Evolutionary conservation across 2,888 invertebrate species (phyloP).

Genomic region (Amphipyra berbera): DNA sequence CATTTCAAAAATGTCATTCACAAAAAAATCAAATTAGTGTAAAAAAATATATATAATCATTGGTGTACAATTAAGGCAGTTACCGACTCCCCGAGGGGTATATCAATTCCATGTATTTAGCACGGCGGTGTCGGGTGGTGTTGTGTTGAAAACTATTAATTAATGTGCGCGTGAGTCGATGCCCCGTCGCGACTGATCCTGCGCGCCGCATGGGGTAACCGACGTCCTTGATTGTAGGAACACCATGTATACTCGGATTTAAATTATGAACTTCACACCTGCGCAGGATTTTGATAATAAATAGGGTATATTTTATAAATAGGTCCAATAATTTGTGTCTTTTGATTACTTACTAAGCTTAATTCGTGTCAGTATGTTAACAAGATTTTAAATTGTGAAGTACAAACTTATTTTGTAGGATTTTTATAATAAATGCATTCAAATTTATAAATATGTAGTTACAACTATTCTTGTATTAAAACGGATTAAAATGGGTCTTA

Average conservation of each 20-base stretch:
- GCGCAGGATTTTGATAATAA: constrained; percentile 40
- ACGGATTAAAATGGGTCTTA: too few species aligned
- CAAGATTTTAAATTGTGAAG: too few species aligned
- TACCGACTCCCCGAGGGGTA: constrained; percentile 73
- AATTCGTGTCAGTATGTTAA: background rate
- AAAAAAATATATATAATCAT: constrained; percentile 60
- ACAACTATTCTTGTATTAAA: too few species aligned
- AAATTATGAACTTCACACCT: constrained; percentile 57
- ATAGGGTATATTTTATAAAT: constrained; percentile 29
- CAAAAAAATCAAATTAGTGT: constrained; percentile 51
- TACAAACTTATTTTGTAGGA: too few species aligned
- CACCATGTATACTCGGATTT: constrained; percentile 49
- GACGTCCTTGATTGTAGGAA: constrained; percentile 66
- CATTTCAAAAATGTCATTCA: constrained; percentile 47
- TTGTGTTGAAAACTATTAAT: constrained; percentile 77
- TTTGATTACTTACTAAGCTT: background rate
- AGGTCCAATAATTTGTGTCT: constrained; percentile 19
- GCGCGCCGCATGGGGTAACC: constrained; percentile 71
- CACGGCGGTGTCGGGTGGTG: constrained; percentile 57
- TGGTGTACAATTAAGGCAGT: constrained; percentile 68
- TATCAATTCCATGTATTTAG: constrained; percentile 66
- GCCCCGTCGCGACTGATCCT: constrained; percentile 74
- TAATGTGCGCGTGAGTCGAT: constrained; percentile 69
- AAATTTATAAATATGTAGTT: too few species aligned
- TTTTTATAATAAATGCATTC: too few species aligned